Percentiles rank a stretch among this genome's conserved stretches.
Evolutionary conservation across 2,797 vertebrate species (phyloP).

Genomic region (Syngnathus acus): DNA sequence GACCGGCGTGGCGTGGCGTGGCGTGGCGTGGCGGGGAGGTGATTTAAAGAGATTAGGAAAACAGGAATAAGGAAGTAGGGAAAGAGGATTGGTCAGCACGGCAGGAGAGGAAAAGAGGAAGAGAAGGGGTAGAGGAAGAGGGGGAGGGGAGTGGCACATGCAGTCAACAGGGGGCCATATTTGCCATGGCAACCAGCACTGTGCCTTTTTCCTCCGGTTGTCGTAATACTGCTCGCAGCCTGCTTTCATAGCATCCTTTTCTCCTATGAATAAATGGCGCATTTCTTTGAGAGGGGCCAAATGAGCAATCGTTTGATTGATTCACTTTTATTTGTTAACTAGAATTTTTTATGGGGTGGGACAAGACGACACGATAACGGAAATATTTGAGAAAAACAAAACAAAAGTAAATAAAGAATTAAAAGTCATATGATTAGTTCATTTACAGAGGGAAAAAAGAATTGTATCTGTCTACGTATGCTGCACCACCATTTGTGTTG

Average conservation of each 20-base stretch:
- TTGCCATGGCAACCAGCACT: conserved; percentile 61
- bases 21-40: conserved; percentile 30
- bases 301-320: neutral
- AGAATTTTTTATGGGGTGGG: too few species aligned
- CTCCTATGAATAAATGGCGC: neutral
- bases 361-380: too few species aligned
- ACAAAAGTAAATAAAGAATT: too few species aligned
- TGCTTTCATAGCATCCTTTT: conserved; percentile 17
- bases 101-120: conserved; percentile 6
- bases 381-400: too few species aligned
- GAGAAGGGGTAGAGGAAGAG: conserved; percentile 14
- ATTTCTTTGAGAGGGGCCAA: neutral
- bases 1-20: conserved; percentile 41
- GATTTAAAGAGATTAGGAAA: conserved; percentile 4
- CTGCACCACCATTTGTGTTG: too few species aligned
- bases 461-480: too few species aligned
- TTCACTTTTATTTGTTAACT: neutral
- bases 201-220: conserved; percentile 43
- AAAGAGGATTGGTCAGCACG: neutral
- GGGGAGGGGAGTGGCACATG: conserved; percentile 19
- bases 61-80: neutral
- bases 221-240: conserved; percentile 21
- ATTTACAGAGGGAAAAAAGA: too few species aligned
- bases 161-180: conserved; percentile 34
- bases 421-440: too few species aligned